Conservation (phyloP, 2,888 invertebrate genomes). For the Xestia rhomboidea region DNA sequence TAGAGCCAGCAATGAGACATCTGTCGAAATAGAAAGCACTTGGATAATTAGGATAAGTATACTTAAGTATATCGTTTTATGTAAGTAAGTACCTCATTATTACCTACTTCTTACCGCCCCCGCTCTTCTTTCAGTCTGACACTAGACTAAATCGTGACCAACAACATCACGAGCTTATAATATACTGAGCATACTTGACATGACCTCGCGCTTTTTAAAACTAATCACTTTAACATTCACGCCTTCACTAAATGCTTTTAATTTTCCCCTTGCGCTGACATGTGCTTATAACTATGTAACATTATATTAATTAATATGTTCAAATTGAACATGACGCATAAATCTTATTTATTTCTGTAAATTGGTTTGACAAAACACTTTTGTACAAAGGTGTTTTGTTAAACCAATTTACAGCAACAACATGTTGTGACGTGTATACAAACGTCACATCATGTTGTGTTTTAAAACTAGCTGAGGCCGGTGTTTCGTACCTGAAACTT, state of each 20-base stretch:
- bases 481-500: too few relatives aligned
- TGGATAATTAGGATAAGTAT: background rate
- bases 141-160: slow-evolving; percentile 39
- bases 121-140: slow-evolving; percentile 1
- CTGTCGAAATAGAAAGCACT: background rate
- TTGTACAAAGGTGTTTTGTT: too few relatives aligned
- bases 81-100: slow-evolving; percentile 1
- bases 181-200: slow-evolving; percentile 43
- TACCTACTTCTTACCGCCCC: slow-evolving; percentile 4
- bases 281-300: slow-evolving; percentile 26
- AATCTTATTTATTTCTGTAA: background rate
- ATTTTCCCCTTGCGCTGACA: slow-evolving; percentile 33
- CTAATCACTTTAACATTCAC: slow-evolving; percentile 48
- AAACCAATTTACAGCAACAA: too few relatives aligned
- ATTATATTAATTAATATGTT: slow-evolving; percentile 19
- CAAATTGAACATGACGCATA: slow-evolving; percentile 35
- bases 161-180: slow-evolving; percentile 45
- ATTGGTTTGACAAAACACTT: too few relatives aligned
- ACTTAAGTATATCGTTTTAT: background rate
- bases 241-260: slow-evolving; percentile 52
- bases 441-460: too few relatives aligned
- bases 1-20: background rate
- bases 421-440: too few relatives aligned
- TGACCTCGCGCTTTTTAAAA: slow-evolving; percentile 60
- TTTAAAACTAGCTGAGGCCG: too few relatives aligned